These are phyloP conservation scores for Chromobotia macracanthus DNA, from an alignment of 2,797 vertebrate genomes.

Conservation along the genomic window DNA sequence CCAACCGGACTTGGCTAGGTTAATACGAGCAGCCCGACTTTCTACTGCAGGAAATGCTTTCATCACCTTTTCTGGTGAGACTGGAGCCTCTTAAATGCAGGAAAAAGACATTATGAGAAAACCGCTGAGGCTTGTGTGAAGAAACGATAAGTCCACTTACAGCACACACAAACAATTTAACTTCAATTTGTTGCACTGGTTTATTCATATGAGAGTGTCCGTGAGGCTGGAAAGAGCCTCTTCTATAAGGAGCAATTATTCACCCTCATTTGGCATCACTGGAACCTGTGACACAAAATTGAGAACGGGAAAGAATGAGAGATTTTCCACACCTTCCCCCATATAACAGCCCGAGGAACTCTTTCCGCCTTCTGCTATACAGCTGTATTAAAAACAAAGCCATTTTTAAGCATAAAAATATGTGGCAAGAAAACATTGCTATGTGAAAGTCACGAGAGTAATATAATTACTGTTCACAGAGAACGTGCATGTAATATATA, in stretches of 20 bases:
- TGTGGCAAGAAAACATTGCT: conserved; percentile 44
- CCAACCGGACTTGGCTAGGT: conserved; percentile 74
- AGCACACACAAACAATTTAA: conserved; percentile 42
- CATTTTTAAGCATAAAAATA: conserved; percentile 41
- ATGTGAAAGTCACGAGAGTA: too few relatives aligned
- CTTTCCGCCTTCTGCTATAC: conserved; percentile 37
- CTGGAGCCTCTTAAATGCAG: neutral
- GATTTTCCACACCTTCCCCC: conserved; percentile 53
- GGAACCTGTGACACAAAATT: conserved; percentile 56
- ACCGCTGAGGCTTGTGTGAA: conserved; percentile 14
- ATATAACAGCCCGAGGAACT: conserved; percentile 45
- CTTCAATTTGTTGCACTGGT: conserved; percentile 44
- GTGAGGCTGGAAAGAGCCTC: conserved; percentile 48
- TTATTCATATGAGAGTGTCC: conserved; percentile 47
- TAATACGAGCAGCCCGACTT: conserved; percentile 43
- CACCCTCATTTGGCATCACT: conserved; percentile 57
- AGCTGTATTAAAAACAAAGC: conserved; percentile 53
- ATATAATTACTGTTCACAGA: conserved; percentile 34
- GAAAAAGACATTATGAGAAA: conserved; percentile 27
- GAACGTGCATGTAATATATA: conserved; percentile 33
- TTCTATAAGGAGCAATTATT: conserved; percentile 62
- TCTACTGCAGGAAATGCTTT: conserved; percentile 38
- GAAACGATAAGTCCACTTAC: conserved; percentile 18
- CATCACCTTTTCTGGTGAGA: conserved; percentile 23
- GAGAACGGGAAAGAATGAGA: conserved; percentile 43